Conservation (phyloP, 2,113 vertebrate genomes). For the Eidolon helvum region DNA sequence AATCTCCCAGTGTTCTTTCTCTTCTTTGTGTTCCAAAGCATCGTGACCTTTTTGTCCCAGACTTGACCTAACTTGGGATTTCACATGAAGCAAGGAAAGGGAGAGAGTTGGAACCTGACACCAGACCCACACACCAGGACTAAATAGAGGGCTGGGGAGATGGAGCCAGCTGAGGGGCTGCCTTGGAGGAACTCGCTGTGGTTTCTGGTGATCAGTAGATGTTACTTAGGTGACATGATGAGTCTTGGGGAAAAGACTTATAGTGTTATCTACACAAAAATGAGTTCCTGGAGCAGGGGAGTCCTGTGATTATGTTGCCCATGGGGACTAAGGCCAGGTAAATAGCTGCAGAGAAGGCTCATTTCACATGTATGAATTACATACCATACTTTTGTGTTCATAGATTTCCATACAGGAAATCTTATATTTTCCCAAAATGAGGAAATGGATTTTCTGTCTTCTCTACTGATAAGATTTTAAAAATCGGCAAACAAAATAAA, state of each 20-base stretch:
- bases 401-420: neutral
- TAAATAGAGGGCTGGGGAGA: neutral
- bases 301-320: neutral
- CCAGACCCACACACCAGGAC: neutral
- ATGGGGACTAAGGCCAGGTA: neutral
- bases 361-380: neutral
- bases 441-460: neutral
- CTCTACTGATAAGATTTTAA: neutral
- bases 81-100: neutral
- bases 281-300: neutral
- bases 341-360: neutral
- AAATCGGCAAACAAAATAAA: neutral
- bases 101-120: neutral
- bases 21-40: neutral
- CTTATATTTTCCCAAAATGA: neutral
- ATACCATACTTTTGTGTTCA: neutral
- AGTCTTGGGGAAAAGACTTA: neutral
- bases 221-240: neutral
- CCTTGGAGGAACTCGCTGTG: neutral
- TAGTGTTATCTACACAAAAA: neutral
- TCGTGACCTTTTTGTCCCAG: neutral
- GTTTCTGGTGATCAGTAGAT: neutral
- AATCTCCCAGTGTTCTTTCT: neutral
- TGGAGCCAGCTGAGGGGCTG: neutral
- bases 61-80: neutral